Percentiles rank a stretch among this genome's conserved stretches.
Evolutionary conservation across 2,797 vertebrate genomes (phyloP).

Genomic region (Microctenopoma lineatum): DNA sequence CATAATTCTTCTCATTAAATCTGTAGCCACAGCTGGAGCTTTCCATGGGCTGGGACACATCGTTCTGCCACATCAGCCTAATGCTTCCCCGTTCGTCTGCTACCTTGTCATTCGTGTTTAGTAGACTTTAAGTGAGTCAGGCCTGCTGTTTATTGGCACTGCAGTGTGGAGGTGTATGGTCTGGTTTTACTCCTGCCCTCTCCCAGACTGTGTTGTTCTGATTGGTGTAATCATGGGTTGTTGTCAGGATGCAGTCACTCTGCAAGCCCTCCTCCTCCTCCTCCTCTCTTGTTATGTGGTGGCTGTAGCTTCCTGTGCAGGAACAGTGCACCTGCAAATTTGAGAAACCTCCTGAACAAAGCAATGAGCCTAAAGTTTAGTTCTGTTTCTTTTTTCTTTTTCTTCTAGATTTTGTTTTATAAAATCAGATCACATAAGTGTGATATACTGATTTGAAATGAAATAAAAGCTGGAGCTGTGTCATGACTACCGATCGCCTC

Average conservation of each 20-base stretch:
- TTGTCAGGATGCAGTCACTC: slow-evolving; percentile 73
- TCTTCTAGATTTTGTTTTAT: background rate
- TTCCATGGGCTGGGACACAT: slow-evolving; percentile 32
- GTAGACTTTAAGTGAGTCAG: slow-evolving; percentile 64
- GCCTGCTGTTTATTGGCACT: slow-evolving; percentile 59
- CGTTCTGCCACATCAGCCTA: slow-evolving; percentile 28
- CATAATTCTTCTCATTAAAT: slow-evolving; percentile 69
- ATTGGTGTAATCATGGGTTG: slow-evolving; percentile 75
- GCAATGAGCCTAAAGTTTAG: slow-evolving; percentile 22
- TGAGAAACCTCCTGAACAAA: slow-evolving; percentile 38
- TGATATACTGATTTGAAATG: slow-evolving; percentile 7
- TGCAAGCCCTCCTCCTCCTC: slow-evolving; percentile 44
- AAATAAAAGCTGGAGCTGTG: slow-evolving; percentile 5
- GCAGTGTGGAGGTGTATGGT: slow-evolving; percentile 71
- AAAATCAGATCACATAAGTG: background rate
- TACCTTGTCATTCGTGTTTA: slow-evolving; percentile 40
- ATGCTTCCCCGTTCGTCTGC: slow-evolving; percentile 31
- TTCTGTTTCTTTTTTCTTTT: slow-evolving; percentile 2
- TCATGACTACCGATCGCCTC: slow-evolving; percentile 13
- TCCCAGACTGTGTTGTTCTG: slow-evolving; percentile 61
- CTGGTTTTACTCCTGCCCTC: slow-evolving; percentile 65
- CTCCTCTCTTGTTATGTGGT: slow-evolving; percentile 64
- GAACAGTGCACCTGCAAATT: slow-evolving; percentile 70
- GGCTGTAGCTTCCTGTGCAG: slow-evolving; percentile 76
- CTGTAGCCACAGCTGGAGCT: slow-evolving; percentile 66